A percentile compares a stretch with the other conserved stretches of the same genome.
These are phyloP conservation scores for Forbesichthys papilliferus DNA, from an alignment of 2,113 vertebrate species.

Conservation along the genomic window DNA sequence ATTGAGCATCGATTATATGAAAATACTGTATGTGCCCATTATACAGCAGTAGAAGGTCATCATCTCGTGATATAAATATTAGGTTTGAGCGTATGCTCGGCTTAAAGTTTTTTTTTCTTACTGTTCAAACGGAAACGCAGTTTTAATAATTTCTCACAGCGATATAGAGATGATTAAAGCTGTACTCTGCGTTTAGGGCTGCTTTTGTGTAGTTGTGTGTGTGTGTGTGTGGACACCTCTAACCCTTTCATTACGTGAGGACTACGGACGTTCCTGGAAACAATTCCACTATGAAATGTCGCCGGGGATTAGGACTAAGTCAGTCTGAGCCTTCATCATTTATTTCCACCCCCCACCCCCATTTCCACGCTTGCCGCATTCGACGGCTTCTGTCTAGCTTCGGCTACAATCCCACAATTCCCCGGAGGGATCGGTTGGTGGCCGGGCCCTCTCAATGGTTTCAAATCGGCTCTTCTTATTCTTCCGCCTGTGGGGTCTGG, in stretches of 20 bases:
- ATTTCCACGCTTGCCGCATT: constrained; percentile 43
- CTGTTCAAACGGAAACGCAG: not conserved
- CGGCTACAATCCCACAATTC: constrained; percentile 19
- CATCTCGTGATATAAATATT: not conserved
- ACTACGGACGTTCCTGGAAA: constrained; percentile 24
- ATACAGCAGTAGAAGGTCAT: too few relatives aligned
- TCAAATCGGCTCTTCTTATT: not conserved
- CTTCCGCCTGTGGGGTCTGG: too few relatives aligned
- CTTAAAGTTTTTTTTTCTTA: not conserved
- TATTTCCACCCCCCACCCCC: not conserved
- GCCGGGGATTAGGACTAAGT: constrained; percentile 48
- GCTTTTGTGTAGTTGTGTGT: constrained; percentile 6
- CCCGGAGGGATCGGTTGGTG: not conserved
- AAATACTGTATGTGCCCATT: too few relatives aligned
- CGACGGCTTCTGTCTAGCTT: constrained; percentile 12
- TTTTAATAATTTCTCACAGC: not conserved
- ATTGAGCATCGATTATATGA: too few relatives aligned
- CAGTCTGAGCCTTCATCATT: constrained; percentile 50
- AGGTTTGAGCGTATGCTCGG: not conserved
- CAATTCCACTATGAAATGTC: constrained; percentile 57
- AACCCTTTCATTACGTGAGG: constrained; percentile 47
- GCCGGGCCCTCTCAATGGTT: not conserved
- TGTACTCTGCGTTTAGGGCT: constrained; percentile 23
- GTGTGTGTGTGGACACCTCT: not conserved
- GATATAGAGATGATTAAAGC: not conserved